A percentile compares a stretch with the other conserved stretches of the same genome.
Conservation (phyloP, 2,797 vertebrate genomes). For the Vespertilio murinus region DNA sequence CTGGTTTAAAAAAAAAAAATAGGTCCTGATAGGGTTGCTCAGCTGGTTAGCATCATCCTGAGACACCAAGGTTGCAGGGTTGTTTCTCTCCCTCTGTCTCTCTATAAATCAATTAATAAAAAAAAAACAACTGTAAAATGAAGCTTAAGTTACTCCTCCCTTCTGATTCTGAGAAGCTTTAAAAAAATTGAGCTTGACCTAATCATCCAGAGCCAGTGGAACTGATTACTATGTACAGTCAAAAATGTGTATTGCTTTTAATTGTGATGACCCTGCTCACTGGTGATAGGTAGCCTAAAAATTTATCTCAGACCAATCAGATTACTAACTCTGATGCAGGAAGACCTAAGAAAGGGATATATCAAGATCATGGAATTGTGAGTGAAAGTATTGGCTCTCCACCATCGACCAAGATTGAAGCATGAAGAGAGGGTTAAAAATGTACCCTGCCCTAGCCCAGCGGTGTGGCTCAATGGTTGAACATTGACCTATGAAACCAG, state of each 20-base stretch:
- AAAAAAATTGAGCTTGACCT: conserved; percentile 16
- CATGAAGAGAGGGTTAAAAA: conserved; percentile 4
- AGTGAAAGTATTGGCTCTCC: background rate
- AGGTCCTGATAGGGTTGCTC: background rate
- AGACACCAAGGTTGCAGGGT: background rate
- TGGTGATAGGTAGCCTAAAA: background rate
- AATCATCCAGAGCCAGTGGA: background rate
- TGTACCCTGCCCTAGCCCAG: background rate
- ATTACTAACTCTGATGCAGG: background rate
- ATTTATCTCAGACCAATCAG: background rate
- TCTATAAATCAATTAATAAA: background rate
- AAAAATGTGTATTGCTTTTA: conserved; percentile 15
- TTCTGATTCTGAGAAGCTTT: conserved; percentile 30
- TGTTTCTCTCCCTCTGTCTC: background rate
- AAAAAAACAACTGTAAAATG: conserved; percentile 12
- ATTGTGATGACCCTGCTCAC: background rate
- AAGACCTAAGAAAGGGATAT: background rate
- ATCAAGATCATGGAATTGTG: background rate
- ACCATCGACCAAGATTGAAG: background rate
- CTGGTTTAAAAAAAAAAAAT: background rate
- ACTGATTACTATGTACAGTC: background rate
- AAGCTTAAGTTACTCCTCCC: background rate
- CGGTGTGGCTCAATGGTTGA: no score
- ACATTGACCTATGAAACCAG: no score
- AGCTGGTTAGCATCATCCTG: background rate